These are phyloP conservation scores for Glandiceps talaboti DNA, from an alignment of 53 echinoderm and acorn worm species.

Conservation along the genomic window DNA sequence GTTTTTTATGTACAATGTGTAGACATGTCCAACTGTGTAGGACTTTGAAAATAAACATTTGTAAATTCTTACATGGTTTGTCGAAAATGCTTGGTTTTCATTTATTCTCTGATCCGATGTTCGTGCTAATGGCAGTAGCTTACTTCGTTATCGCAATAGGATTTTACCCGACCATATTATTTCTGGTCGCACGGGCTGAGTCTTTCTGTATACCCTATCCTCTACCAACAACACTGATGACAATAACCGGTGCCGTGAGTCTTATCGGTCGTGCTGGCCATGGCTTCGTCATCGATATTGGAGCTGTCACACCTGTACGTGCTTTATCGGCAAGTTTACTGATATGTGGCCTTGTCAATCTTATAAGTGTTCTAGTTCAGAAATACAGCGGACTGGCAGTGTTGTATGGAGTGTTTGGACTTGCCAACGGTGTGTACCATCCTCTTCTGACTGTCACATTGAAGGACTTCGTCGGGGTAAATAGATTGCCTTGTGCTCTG, in stretches of 20 bases:
- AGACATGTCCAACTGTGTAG: no score
- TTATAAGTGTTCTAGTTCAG: not conserved
- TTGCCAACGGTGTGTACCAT: not conserved
- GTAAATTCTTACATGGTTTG: no score
- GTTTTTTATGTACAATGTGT: no score
- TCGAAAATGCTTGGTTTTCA: not conserved
- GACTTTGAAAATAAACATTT: no score
- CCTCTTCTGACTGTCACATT: not conserved
- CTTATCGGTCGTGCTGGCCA: not conserved
- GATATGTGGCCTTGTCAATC: not conserved
- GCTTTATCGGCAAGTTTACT: not conserved
- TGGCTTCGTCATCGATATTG: not conserved
- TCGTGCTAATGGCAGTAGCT: not conserved
- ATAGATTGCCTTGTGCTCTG: not conserved
- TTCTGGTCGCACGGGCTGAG: not conserved
- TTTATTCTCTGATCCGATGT: not conserved
- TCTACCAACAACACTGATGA: not conserved
- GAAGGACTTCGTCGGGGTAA: not conserved
- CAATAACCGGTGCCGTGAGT: not conserved
- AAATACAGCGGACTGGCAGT: not conserved
- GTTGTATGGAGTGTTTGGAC: not conserved
- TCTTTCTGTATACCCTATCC: not conserved
- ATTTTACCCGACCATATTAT: not conserved
- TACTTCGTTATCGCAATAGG: not conserved
- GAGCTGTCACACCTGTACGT: not conserved